Base-by-base conservation (phyloP, 2,113 vertebrate genomes). In the Propithecus coquereli region DNA sequence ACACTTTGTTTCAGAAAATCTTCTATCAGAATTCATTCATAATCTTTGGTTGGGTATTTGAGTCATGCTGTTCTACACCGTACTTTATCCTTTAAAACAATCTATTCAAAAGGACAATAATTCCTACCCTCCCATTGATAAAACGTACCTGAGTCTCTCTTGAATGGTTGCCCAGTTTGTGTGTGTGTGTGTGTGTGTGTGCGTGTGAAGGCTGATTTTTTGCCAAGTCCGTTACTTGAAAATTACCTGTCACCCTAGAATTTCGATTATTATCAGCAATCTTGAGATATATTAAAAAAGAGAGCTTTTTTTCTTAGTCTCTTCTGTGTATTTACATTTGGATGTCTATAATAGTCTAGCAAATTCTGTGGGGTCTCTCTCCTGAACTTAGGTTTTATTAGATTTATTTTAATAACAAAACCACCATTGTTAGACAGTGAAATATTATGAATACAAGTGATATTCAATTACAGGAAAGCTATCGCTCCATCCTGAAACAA, bases 61-160 rank as follows among this genome's bases (percentile, higher is more conserved):
- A 96, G 88, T 97, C 47, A 96, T 97, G 94, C 17, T 80, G 22
- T 1, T 59, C 40, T 47, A 37, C 52, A 96, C 71, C 94, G 82
- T 90, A 40, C 94, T 59, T 87, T 96, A 92, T 87, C 37, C 43
- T 54, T 57, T 79, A 6, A 84, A 98, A 97, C 81, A 89, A 94
- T 18, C 57, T 79, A 0, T 95, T 43, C 91, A 93, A 96, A 97
- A 97, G 97, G 93, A 88, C 91, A 97, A 96, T 61, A 97, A 94
- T 95, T 98, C 94, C 97, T 97, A 95, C 91, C 95, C 52, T 94
- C 86, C 94, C 87, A 93, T 87, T 95, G 94, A 97, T 95, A 98
- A 98, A 91, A 97, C 86, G 97, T 95, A 95, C 30, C 52, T 45
- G n/a, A 68, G 50, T 86, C 34, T 70, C 0, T 76, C 32, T 30